Evolutionary conservation across 1,140 invertebrate species (phyloP).

Genomic region (Cydia fagiglandana): DNA sequence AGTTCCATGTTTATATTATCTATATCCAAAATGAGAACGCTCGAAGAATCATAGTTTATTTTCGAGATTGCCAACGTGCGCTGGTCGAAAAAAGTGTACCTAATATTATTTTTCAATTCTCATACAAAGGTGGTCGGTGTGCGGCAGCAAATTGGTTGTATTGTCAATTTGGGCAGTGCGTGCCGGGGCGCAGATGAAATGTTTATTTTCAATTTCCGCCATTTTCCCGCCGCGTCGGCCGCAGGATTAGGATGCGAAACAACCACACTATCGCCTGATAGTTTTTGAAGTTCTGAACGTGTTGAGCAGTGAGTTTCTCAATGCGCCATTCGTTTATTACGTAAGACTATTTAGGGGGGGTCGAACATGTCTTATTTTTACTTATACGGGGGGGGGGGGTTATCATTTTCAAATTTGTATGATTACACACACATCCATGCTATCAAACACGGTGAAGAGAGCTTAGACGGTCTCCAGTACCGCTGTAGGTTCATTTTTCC

Average conservation of each 20-base stretch:
- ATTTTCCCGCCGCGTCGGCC: conserved; percentile 69
- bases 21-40: conserved; percentile 35
- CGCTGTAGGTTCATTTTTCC: too few species aligned
- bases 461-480: too few species aligned
- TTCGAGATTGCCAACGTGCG: conserved; percentile 68
- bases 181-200: conserved; percentile 76
- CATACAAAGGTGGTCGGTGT: conserved; percentile 77
- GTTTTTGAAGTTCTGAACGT: conserved; percentile 39
- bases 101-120: conserved; percentile 78
- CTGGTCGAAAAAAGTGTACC: conserved; percentile 66
- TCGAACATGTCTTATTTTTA: too few species aligned
- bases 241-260: conserved; percentile 72
- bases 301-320: not conserved
- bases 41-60: conserved; percentile 67
- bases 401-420: too few species aligned
- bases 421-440: too few species aligned
- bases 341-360: too few species aligned
- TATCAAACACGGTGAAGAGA: too few species aligned
- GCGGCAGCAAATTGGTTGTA: conserved; percentile 77
- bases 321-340: not conserved
- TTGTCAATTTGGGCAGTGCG: conserved; percentile 79
- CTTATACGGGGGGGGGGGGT: too few species aligned
- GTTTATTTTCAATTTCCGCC: conserved; percentile 79
- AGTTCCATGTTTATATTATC: not conserved
- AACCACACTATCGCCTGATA: conserved; percentile 56